Conservation (phyloP, 1,140 invertebrate genomes). For the Calephelis nemesis region DNA sequence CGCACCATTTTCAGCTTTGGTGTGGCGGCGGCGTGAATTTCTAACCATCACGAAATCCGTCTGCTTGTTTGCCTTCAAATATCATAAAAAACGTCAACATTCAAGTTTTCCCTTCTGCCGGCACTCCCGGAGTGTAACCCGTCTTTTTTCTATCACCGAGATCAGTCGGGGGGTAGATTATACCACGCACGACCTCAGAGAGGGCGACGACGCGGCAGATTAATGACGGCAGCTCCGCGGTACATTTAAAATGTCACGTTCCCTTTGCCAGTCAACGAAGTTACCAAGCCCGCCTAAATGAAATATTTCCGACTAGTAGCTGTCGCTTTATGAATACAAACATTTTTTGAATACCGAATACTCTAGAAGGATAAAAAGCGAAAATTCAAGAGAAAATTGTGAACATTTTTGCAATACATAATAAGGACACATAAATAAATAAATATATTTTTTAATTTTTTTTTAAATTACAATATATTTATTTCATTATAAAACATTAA, state of each 20-base stretch:
- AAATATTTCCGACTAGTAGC: conserved; percentile 44
- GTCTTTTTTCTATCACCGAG: conserved; percentile 56
- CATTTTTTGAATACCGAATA: conserved; percentile 14
- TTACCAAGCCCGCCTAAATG: conserved; percentile 46
- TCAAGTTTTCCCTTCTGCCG: no score
- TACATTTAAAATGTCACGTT: conserved; percentile 75
- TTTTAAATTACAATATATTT: no score
- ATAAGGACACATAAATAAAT: no score
- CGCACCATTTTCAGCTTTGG: no score
- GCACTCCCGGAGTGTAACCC: no score
- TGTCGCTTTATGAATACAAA: conserved; percentile 12
- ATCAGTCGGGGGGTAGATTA: conserved; percentile 62
- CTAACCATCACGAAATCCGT: no score
- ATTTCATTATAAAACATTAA: no score
- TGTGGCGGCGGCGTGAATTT: no score
- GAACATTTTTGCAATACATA: conserved; percentile 3
- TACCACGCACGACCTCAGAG: conserved; percentile 60
- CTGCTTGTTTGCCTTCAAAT: no score
- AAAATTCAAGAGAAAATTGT: conserved; percentile 7
- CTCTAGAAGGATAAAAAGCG: not conserved
- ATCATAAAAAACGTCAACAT: no score
- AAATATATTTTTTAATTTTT: no score
- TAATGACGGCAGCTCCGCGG: conserved; percentile 71
- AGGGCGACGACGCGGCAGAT: conserved; percentile 69
- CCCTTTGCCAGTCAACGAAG: conserved; percentile 66